These are phyloP conservation scores for Pseudanteris insignis DNA, from an alignment of 2,888 invertebrate species.

Conservation along the genomic window DNA sequence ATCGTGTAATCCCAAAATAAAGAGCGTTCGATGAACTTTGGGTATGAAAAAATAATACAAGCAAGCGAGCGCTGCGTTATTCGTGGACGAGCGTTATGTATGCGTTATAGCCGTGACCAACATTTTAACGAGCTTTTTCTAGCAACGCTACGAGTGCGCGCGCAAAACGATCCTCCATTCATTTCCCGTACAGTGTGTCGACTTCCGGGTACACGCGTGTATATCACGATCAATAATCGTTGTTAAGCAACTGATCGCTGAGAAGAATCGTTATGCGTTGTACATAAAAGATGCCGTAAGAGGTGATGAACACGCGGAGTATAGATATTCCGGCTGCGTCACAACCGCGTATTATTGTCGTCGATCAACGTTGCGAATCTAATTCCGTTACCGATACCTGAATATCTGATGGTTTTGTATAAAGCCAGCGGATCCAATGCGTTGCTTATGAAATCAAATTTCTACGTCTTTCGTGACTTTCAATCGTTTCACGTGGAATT, in stretches of 20 bases:
- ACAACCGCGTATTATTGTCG: slow-evolving; percentile 18
- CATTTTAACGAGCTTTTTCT: slow-evolving; percentile 53
- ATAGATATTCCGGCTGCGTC: slow-evolving; percentile 25
- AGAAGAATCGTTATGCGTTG: slow-evolving; percentile 29
- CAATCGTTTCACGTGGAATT: no score
- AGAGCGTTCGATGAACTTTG: slow-evolving; percentile 43
- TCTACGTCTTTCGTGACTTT: no score
- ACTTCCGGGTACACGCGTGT: slow-evolving; percentile 63
- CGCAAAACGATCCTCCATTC: slow-evolving; percentile 47
- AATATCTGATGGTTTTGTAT: slow-evolving; percentile 36
- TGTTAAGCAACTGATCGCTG: slow-evolving; percentile 29
- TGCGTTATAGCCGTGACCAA: slow-evolving; percentile 62
- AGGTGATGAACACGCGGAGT: not conserved
- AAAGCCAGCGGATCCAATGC: slow-evolving; percentile 40
- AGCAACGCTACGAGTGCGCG: slow-evolving; percentile 50
- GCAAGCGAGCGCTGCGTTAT: slow-evolving; percentile 11
- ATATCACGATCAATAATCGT: slow-evolving; percentile 36
- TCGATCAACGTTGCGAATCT: slow-evolving; percentile 39
- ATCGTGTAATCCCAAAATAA: slow-evolving; percentile 26
- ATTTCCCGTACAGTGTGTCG: slow-evolving; percentile 58
- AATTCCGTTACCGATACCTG: slow-evolving; percentile 41
- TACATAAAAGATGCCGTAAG: slow-evolving; percentile 27
- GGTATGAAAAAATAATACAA: slow-evolving; percentile 21
- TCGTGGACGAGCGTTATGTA: slow-evolving; percentile 55
- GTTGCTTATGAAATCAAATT: no score